Conservation (phyloP, 2,797 vertebrate species). For the Prionace glauca region DNA sequence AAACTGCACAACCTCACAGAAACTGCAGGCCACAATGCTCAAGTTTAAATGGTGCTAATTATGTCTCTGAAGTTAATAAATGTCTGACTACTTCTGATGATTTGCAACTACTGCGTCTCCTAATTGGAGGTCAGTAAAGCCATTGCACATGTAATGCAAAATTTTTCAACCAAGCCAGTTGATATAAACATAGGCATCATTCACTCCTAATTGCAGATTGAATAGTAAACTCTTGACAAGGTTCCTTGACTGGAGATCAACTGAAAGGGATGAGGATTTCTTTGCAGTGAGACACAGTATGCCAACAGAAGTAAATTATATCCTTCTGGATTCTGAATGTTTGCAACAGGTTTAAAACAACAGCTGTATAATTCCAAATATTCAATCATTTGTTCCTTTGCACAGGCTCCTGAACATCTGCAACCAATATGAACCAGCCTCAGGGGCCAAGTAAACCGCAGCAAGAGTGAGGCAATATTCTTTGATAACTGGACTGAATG, state of each 20-base stretch:
- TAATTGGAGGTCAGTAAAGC: neutral
- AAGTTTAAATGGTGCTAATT: neutral
- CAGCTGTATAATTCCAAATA: neutral
- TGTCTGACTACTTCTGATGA: neutral
- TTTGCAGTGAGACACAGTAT: neutral
- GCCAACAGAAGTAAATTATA: neutral
- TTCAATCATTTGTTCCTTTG: neutral
- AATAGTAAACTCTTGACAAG: neutral
- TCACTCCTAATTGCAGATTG: neutral
- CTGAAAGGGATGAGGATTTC: neutral
- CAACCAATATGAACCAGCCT: too few species aligned
- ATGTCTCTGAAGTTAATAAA: neutral
- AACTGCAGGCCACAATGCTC: neutral
- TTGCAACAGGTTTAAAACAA: neutral
- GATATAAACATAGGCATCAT: neutral
- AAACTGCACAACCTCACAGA: neutral
- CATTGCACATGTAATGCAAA: neutral
- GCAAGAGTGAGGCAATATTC: too few species aligned
- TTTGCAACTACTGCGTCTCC: neutral
- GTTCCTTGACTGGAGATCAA: neutral
- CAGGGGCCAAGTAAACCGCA: too few species aligned
- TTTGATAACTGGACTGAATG: too few species aligned
- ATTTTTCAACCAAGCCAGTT: neutral
- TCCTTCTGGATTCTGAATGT: neutral
- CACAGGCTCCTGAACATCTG: too few species aligned